Conservation (phyloP, 2,888 invertebrate species). For the Rambutsinella grinnellia region DNA sequence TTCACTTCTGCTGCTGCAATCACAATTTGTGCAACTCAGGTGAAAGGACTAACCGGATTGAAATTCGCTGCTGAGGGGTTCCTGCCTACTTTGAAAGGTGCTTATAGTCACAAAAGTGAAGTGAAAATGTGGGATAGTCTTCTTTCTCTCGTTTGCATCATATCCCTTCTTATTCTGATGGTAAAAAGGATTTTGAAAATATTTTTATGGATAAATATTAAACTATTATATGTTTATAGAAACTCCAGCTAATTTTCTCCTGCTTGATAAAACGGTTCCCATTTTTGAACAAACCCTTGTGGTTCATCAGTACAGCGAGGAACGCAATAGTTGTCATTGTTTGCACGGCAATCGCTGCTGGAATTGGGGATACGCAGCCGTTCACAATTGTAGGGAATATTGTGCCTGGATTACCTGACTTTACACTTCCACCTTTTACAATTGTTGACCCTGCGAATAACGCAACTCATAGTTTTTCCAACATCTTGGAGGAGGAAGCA, state of each 20-base stretch:
- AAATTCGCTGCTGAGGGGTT: slow-evolving; percentile 65
- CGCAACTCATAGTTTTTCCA: slow-evolving; percentile 74
- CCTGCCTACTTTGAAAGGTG: slow-evolving; percentile 60
- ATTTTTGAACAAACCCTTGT: slow-evolving; percentile 74
- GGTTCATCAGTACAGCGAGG: slow-evolving; percentile 81
- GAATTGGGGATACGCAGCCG: slow-evolving; percentile 73
- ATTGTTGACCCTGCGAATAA: slow-evolving; percentile 73
- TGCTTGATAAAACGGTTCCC: slow-evolving; percentile 41
- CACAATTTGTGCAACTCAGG: slow-evolving; percentile 62
- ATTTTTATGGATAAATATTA: neutral
- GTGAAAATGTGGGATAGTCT: slow-evolving; percentile 59
- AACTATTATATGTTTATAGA: slow-evolving; percentile 39
- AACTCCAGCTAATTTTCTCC: slow-evolving; percentile 61
- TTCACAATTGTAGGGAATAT: slow-evolving; percentile 56
- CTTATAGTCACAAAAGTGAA: slow-evolving; percentile 53
- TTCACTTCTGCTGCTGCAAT: slow-evolving; percentile 62
- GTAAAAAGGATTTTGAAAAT: slow-evolving; percentile 38
- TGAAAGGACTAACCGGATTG: slow-evolving; percentile 63
- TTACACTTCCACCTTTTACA: slow-evolving; percentile 78
- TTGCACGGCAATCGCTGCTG: slow-evolving; percentile 77
- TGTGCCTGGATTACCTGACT: slow-evolving; percentile 75
- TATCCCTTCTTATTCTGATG: slow-evolving; percentile 60
- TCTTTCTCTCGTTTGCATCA: slow-evolving; percentile 61
- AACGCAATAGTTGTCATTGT: slow-evolving; percentile 83
- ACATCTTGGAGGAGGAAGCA: slow-evolving; percentile 82